Base-by-base conservation (phyloP, 1,140 invertebrate species). In the Streblospio benedicti region DNA sequence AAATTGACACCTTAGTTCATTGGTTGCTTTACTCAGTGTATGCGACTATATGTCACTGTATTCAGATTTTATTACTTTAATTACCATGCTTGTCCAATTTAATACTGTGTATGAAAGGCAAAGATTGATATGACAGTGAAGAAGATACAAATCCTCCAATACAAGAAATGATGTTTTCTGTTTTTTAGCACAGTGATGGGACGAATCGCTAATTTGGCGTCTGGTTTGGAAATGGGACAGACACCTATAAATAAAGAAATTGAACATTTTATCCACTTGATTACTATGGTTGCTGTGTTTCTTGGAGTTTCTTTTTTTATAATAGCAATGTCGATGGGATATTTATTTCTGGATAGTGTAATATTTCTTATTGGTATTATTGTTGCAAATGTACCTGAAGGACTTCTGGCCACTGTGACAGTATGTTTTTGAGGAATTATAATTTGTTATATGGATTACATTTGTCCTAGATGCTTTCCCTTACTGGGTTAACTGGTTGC, bases 161-260 rank as follows among this genome's bases (percentile, higher is more conserved):
- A n/a, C n/a, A n/a, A n/a, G n/a, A n/a, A n/a, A n/a, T n/a, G n/a
- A n/a, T n/a, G n/a, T n/a, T n/a, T n/a, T n/a, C n/a, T n/a, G n/a
- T n/a, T n/a, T n/a, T n/a, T n/a, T n/a, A 61, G 92, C 71, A 98
- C 96, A 64, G 93, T 95, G n/a, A 97, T 98, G 93, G 95, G 95
- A 69, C 85, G 94, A 74, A 98, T 98, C 80, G 95, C 95, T 69
- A 93, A 93, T 73, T 80, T 98, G 61, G 93, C 95, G 23, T 96
- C 94, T 50, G 92, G 93, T 69, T 81, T 98, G 70, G 91, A 97
- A 69, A 95, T 91, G 69, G 92, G 93, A 53, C 90, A 97, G 75
- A 98, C 95, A 0, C 94, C 95, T 59, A 97, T 98, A 75, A 93
- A 92, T 61, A 93, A 93, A 81, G 94, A 98, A 83, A 98, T 98